Evolutionary conservation across 2,113 vertebrate genomes (phyloP).

Genomic region (Clarias magur): DNA sequence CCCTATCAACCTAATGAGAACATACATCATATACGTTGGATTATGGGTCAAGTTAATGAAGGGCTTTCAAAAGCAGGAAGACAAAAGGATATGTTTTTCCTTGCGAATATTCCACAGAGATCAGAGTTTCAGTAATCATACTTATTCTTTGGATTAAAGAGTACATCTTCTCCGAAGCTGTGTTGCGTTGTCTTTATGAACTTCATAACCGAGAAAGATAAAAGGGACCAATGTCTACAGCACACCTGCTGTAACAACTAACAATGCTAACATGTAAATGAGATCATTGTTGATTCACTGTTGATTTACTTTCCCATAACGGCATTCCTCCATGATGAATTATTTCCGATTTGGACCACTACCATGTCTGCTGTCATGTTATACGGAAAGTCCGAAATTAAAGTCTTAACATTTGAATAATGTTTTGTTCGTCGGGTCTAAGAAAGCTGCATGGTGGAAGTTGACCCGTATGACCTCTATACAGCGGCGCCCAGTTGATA

Average conservation of each 20-base stretch:
- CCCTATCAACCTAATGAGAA: slow-evolving; percentile 72
- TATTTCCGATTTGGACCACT: neutral
- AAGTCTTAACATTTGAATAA: slow-evolving; percentile 34
- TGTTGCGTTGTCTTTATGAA: neutral
- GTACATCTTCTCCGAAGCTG: neutral
- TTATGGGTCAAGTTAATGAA: neutral
- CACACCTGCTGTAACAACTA: neutral
- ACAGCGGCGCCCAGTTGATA: slow-evolving; percentile 59
- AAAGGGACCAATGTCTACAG: neutral
- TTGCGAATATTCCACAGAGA: neutral
- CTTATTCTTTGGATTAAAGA: neutral
- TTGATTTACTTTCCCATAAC: neutral
- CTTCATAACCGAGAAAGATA: neutral
- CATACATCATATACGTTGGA: slow-evolving; percentile 49
- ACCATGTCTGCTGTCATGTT: neutral
- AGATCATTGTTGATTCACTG: too few relatives aligned
- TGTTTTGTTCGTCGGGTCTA: neutral
- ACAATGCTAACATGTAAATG: too few relatives aligned
- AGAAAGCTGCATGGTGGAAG: neutral
- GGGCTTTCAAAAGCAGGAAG: neutral
- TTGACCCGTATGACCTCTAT: slow-evolving; percentile 42
- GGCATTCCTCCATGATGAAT: neutral
- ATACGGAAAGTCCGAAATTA: neutral
- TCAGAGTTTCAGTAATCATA: neutral
- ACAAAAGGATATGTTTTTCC: neutral